Evolutionary conservation across 2,113 vertebrate species (phyloP), one percentile per base, ranked within the genome.

Genomic region (Spermophilus dauricus): DNA sequence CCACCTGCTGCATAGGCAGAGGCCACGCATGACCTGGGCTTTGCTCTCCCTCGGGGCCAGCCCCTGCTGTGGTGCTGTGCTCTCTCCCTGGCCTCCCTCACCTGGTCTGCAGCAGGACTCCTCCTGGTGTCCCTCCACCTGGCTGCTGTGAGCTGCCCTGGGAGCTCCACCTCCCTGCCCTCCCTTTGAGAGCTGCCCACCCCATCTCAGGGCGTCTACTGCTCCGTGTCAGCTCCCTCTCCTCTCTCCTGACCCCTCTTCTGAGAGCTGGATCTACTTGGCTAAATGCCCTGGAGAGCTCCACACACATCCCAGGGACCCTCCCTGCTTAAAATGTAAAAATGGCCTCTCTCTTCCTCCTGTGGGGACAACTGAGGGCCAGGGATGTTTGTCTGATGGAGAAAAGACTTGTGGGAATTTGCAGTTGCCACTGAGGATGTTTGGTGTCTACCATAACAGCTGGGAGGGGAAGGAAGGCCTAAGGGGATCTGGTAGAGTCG

Each of bases 321-420:
- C 56, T 61, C 24, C 61, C 24, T 8, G 1, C 61, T 26, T 63
- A 63, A 26, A 63, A 26, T 26, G 24, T 63, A 10, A 26, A 22
- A 24, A 22, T 26, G 58, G 58, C 58, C 58, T 24, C 58, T 61
- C 24, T 26, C 61, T 58, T 63, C 24, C 24, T 17, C 48, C 45
- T 22, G 11, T 17, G 18, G 37, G 30, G 18, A 30, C 26, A 9
- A 13, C 53, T 32, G 39, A n/a, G 37, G 61, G 12, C 58, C 5
- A 4, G 5, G 5, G 4, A 13, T 5, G 0, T 7, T 16, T 7
- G 26, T 28, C 51, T 39, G 3, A 56, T 16, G 32, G 32, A 72
- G 51, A 80, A 53, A 58, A 83, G 45, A 28, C 4, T 22, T 6
- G 45, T 2, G 32, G 70, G 58, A 32, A 76, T 8, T 70, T 28